phyloP scores from a whole-genome alignment of 2,797 vertebrate genomes.

The Nannoperca australis region DNA sequence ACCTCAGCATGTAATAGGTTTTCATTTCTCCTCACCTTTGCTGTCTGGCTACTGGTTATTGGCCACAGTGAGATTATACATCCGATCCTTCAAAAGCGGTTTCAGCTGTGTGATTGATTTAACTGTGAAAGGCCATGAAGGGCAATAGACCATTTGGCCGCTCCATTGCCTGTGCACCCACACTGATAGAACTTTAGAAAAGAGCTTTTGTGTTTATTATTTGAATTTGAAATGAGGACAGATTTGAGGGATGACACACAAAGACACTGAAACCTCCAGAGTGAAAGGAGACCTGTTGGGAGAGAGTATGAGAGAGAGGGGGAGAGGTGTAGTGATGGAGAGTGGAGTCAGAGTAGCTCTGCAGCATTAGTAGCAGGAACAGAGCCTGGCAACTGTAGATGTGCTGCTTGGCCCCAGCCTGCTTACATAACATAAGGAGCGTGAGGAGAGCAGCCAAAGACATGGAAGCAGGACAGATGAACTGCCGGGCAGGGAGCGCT shows the following conservation, averaged over 20 bases:
- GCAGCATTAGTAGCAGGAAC: constrained; percentile 58
- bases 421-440: constrained; percentile 65
- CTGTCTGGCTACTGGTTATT: constrained; percentile 51
- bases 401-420: constrained; percentile 48
- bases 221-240: constrained; percentile 49
- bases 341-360: constrained; percentile 48
- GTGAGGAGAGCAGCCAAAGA: constrained; percentile 60
- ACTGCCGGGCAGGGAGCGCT: constrained; percentile 32
- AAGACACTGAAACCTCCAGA: constrained; percentile 35
- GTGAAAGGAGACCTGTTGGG: constrained; percentile 34
- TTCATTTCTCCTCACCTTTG: constrained; percentile 65
- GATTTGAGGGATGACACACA: constrained; percentile 31
- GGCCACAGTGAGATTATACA: constrained; percentile 34
- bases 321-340: constrained; percentile 28
- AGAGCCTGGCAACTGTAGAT: constrained; percentile 61
- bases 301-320: constrained; percentile 20
- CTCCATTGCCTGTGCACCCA: constrained; percentile 22
- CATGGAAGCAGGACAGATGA: constrained; percentile 47
- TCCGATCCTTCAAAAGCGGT: constrained; percentile 40
- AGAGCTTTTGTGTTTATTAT: constrained; percentile 34
- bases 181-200: constrained; percentile 36
- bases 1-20: constrained; percentile 48
- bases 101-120: constrained; percentile 59
- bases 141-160: constrained; percentile 51
- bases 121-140: constrained; percentile 52